These are phyloP conservation scores for Nudaria mundana DNA, from an alignment of 2,888 invertebrate genomes.

Conservation along the genomic window DNA sequence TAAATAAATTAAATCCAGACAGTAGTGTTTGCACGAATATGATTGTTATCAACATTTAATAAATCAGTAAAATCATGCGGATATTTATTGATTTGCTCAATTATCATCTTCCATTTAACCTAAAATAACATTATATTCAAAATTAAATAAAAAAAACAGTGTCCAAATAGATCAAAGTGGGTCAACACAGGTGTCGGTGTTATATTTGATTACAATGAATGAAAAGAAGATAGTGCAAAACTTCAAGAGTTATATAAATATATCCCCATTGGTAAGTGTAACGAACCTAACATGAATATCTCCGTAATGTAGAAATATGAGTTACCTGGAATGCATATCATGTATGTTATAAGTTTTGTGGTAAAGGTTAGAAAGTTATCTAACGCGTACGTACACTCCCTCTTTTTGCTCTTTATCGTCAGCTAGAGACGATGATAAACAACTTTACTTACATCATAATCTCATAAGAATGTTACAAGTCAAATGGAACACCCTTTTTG, in stretches of 20 bases:
- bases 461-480: not conserved
- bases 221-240: conserved; percentile 77
- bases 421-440: not conserved
- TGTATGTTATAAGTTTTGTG: not conserved
- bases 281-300: conserved; percentile 2
- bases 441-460: not conserved
- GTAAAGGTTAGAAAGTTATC: conserved; percentile 1
- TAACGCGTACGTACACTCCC: conserved; percentile 1
- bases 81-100: conserved; percentile 47
- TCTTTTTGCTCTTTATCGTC: not conserved
- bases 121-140: conserved; percentile 32
- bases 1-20: conserved; percentile 35
- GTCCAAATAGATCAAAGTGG: conserved; percentile 50
- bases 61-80: conserved; percentile 61
- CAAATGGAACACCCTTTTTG: no score
- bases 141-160: conserved; percentile 29
- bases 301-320: not conserved
- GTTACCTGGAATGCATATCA: not conserved
- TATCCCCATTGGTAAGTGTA: conserved; percentile 59
- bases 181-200: conserved; percentile 52
- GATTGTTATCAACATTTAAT: conserved; percentile 66
- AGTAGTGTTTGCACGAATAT: conserved; percentile 51
- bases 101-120: conserved; percentile 35
- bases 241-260: conserved; percentile 81
- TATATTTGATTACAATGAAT: conserved; percentile 73